Evolutionary conservation across 2,113 vertebrate species (phyloP), one percentile per base, ranked within the genome.

Genomic region (Ptyas mucosa): DNA sequence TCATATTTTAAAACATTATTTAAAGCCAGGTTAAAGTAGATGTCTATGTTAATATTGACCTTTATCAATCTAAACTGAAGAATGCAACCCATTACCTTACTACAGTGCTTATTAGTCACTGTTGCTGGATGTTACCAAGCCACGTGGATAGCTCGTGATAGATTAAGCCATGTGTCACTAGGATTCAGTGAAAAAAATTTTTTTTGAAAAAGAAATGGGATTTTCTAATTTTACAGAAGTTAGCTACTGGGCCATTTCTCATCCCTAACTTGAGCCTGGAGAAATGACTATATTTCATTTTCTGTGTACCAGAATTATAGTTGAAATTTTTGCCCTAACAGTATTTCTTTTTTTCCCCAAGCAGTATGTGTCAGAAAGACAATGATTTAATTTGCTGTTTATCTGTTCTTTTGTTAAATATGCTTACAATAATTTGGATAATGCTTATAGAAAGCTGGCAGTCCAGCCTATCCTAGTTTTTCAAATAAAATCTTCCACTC

Each of bases 171-270:
- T 51, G 75, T 88, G 51, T n/a, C 26, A n/a, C 15, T 81, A 52
- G 26, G 3, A 75, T 51, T 46, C 64, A 10, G 34, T 92, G 81
- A 24, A 54, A 90, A 52, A 89, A 20, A 75, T 34, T 49, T 57
- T 57, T 20, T 54, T 85, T 85, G 15, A 89, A 58, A 26, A 92
- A 52, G 20, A 85, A 92, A 89, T 85, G 88, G 69, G 29, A n/a
- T 55, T 90, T 57, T 88, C 29, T 81, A 57, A 90, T 88, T 39
- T 85, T 54, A 51, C 88, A 53, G 34, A 90, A 87, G 89, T 90
- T 91, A 75, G 85, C 55, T 88, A 53, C 88, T 90, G 23, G 58
- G 75, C 8, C 75, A 93, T 93, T 93, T 90, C 86, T 93, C 54
- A 93, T 52, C 12, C 7, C 26, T 90, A 53, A 89, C 29, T 49